Percentiles rank a stretch among this genome's conserved stretches.
Evolutionary conservation across 2,113 vertebrate genomes (phyloP).

Genomic region (Takifugu flavidus): DNA sequence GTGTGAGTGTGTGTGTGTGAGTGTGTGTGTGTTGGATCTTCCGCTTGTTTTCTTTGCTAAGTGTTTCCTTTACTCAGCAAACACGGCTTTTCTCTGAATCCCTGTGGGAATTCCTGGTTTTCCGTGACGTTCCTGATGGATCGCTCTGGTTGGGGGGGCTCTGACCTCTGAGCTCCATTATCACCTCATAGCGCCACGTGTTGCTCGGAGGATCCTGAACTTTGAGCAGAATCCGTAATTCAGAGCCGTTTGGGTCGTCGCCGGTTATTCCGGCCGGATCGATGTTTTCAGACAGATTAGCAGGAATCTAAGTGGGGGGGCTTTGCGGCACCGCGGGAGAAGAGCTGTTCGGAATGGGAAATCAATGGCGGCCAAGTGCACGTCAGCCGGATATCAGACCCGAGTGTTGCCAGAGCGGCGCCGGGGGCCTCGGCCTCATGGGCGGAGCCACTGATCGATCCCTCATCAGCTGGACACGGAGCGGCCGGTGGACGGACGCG

Average conservation of each 20-base stretch:
- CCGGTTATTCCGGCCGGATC: slow-evolving; percentile 11
- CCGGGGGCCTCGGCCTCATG: slow-evolving; percentile 7
- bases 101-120: slow-evolving; percentile 4
- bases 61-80: slow-evolving; percentile 32
- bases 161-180: slow-evolving; percentile 36
- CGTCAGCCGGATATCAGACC: slow-evolving; percentile 48
- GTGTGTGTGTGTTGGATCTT: slow-evolving; percentile 25
- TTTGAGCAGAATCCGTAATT: neutral
- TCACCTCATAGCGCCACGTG: slow-evolving; percentile 19
- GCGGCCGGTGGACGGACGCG: too few relatives aligned
- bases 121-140: slow-evolving; percentile 24
- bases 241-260: too few relatives aligned
- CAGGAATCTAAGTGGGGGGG: slow-evolving; percentile 16
- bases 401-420: slow-evolving; percentile 12
- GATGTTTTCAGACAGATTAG: slow-evolving; percentile 38
- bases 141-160: neutral
- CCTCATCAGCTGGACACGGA: slow-evolving; percentile 9
- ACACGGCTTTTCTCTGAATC: slow-evolving; percentile 30
- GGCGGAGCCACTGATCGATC: slow-evolving; percentile 30
- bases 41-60: slow-evolving; percentile 34
- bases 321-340: slow-evolving; percentile 14
- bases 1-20: neutral
- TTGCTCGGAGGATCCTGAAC: slow-evolving; percentile 7
- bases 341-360: slow-evolving; percentile 35
- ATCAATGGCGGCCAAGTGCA: slow-evolving; percentile 60